Evolutionary conservation across 2,888 invertebrate genomes (phyloP).

Genomic region (Agrochola lota): DNA sequence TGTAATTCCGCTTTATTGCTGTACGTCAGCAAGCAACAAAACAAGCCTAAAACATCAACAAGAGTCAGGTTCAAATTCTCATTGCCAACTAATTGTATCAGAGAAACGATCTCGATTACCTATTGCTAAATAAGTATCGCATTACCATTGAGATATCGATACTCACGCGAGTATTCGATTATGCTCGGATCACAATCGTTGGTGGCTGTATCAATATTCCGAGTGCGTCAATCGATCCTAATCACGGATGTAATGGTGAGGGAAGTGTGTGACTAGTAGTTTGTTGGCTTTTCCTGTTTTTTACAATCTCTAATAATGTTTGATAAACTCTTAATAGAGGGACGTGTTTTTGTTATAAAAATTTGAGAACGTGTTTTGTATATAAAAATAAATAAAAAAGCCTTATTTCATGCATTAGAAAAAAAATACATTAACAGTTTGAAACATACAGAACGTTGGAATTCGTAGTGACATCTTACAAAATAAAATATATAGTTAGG

Average conservation of each 20-base stretch:
- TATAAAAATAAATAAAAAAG: too few relatives aligned
- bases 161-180: constrained; percentile 46
- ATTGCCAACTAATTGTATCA: constrained; percentile 36
- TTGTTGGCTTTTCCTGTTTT: constrained; percentile 43
- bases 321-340: constrained; percentile 25
- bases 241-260: constrained; percentile 57
- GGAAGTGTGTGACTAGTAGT: constrained; percentile 47
- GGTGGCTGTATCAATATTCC: constrained; percentile 58
- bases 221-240: constrained; percentile 52
- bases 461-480: background rate
- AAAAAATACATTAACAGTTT: background rate
- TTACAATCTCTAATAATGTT: constrained; percentile 23
- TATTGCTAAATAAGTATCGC: constrained; percentile 51
- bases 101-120: constrained; percentile 26
- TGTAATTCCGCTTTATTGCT: constrained; percentile 41
- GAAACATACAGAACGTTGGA: background rate
- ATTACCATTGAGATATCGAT: constrained; percentile 57
- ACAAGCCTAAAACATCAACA: constrained; percentile 20
- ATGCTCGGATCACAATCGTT: constrained; percentile 47
- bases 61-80: constrained; percentile 25
- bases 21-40: constrained; percentile 31
- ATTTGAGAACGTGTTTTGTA: background rate
- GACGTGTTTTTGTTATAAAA: constrained; percentile 20
- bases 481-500: too few relatives aligned
- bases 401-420: too few relatives aligned